Evolutionary conservation across 2,113 vertebrate genomes (phyloP).

Genomic region (Callipepla californica): DNA sequence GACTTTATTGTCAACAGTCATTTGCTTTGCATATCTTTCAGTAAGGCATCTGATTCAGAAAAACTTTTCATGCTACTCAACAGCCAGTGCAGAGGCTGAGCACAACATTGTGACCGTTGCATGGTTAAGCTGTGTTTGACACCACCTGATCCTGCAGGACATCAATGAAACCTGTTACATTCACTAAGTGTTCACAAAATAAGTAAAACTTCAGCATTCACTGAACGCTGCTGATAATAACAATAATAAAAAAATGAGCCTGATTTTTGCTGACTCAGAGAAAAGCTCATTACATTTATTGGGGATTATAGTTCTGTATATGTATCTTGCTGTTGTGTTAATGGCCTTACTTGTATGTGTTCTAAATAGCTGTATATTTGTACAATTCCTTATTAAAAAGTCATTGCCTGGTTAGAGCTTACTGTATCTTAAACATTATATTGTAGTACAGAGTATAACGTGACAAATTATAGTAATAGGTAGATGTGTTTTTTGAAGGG

Average conservation of each 20-base stretch:
- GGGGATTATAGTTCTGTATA: not conserved
- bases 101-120: not conserved
- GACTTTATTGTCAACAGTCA: slow-evolving; percentile 40
- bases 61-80: not conserved
- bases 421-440: not conserved
- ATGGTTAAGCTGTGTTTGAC: not conserved
- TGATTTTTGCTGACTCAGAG: not conserved
- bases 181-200: not conserved
- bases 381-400: not conserved
- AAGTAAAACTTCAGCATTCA: not conserved
- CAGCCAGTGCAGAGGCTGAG: not conserved
- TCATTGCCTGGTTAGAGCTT: not conserved
- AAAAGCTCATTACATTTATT: not conserved
- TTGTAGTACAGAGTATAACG: not conserved
- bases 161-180: not conserved
- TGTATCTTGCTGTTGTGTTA: not conserved
- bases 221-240: not conserved
- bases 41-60: not conserved
- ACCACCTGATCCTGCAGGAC: not conserved
- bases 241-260: not conserved
- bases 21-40: not conserved
- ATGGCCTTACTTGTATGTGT: slow-evolving; percentile 17
- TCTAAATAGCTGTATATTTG: slow-evolving; percentile 32
- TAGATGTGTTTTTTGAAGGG: not conserved
- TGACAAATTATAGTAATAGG: not conserved